These are phyloP conservation scores for Heliconius cydno DNA, from an alignment of 2,888 invertebrate genomes.

Conservation along the genomic window DNA sequence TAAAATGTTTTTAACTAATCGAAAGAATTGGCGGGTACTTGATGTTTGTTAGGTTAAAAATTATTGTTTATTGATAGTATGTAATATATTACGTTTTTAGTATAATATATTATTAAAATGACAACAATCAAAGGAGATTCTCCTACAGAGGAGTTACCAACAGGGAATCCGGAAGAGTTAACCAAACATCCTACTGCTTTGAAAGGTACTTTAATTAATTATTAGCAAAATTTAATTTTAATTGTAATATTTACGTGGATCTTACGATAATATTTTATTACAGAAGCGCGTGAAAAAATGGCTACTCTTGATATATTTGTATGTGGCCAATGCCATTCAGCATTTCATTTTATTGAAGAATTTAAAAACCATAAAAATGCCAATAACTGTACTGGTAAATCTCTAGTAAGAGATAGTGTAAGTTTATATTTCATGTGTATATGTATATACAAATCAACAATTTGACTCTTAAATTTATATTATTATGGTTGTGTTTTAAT, in stretches of 20 bases:
- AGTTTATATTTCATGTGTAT: conserved; percentile 55
- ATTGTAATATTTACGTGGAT: conserved; percentile 13
- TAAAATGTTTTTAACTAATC: not conserved
- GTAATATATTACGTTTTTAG: not conserved
- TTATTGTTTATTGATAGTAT: not conserved
- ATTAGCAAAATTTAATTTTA: not conserved
- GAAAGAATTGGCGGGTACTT: conserved; percentile 63
- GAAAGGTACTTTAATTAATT: conserved; percentile 73
- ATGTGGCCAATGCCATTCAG: conserved; percentile 91
- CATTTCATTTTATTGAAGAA: conserved; percentile 91
- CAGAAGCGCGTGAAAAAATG: conserved; percentile 91
- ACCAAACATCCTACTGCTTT: conserved; percentile 85
- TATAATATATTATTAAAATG: conserved; percentile 12
- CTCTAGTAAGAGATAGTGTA: conserved; percentile 87
- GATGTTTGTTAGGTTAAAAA: conserved; percentile 48
- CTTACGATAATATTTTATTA: conserved; percentile 15
- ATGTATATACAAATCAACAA: too few species aligned
- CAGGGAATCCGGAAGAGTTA: conserved; percentile 84
- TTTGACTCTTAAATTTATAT: too few species aligned
- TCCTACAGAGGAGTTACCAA: conserved; percentile 65
- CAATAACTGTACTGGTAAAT: conserved; percentile 84
- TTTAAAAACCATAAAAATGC: conserved; percentile 88
- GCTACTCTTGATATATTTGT: conserved; percentile 90
- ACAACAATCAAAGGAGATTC: conserved; percentile 51
- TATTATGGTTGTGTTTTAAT: too few species aligned